phyloP scores from a whole-genome alignment of 2,888 invertebrate genomes.

The Temnothorax rugatulus region DNA sequence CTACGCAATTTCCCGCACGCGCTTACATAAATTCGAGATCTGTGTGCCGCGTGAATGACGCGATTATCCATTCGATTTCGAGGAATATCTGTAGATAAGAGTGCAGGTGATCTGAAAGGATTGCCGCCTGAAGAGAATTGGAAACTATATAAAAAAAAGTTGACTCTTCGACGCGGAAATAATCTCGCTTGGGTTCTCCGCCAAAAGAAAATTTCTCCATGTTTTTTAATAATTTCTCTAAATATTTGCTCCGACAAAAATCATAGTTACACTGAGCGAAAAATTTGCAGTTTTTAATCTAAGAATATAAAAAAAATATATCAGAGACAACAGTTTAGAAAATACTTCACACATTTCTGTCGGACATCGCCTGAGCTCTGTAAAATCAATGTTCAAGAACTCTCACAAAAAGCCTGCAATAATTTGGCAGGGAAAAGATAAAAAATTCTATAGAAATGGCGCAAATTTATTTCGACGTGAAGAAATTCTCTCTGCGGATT shows the following conservation, averaged over 20 bases:
- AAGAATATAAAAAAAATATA: neutral
- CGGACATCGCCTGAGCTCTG: too few relatives aligned
- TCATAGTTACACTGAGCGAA: neutral
- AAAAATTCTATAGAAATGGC: neutral
- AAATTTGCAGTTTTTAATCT: neutral
- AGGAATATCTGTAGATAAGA: neutral
- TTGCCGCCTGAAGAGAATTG: neutral
- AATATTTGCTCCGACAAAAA: neutral
- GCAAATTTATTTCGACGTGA: neutral
- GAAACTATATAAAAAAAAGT: neutral
- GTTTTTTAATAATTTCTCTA: neutral
- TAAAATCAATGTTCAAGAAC: too few relatives aligned
- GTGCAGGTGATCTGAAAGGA: neutral
- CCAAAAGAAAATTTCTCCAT: neutral
- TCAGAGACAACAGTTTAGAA: neutral
- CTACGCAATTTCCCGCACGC: slow-evolving; percentile 68
- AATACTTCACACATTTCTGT: neutral
- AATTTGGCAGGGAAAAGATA: neutral
- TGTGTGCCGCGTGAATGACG: slow-evolving; percentile 31
- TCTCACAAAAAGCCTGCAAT: too few relatives aligned
- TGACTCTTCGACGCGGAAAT: neutral
- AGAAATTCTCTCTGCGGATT: neutral
- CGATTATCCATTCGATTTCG: slow-evolving; percentile 34
- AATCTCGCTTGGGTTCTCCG: neutral
- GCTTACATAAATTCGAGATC: slow-evolving; percentile 47